Conservation (phyloP, 2,888 invertebrate species). For the Idaea dimidiata region DNA sequence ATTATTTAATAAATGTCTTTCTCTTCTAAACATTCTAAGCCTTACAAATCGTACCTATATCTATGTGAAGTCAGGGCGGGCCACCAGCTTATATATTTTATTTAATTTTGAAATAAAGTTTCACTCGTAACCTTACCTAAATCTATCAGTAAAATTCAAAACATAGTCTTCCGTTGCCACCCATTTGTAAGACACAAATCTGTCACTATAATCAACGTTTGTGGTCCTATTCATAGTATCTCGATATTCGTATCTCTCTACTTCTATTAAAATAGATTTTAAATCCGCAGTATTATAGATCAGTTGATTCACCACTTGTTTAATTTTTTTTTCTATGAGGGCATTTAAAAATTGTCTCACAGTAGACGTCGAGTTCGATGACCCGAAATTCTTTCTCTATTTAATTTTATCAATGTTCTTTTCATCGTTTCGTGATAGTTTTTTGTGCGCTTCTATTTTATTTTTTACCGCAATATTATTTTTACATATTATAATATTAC, state of each 20-base stretch:
- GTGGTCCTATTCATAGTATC: conserved; percentile 64
- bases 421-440: conserved; percentile 15
- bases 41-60: too few species aligned
- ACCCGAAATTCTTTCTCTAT: conserved; percentile 61
- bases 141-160: conserved; percentile 46
- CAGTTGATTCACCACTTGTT: conserved; percentile 32
- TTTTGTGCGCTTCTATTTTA: conserved; percentile 28
- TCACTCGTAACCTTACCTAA: conserved; percentile 41
- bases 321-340: conserved; percentile 58
- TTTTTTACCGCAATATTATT: conserved; percentile 31
- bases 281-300: conserved; percentile 56
- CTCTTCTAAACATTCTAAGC: too few species aligned
- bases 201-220: conserved; percentile 64
- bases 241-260: conserved; percentile 37
- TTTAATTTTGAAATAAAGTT: conserved; percentile 25
- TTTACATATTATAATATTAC: conserved; percentile 32
- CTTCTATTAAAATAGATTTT: conserved; percentile 63
- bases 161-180: conserved; percentile 53
- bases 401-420: conserved; percentile 51
- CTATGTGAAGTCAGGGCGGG: too few species aligned
- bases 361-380: conserved; percentile 44
- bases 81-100: conserved; percentile 7
- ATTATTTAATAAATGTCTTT: too few species aligned
- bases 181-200: conserved; percentile 73
- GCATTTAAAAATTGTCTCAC: conserved; percentile 49